These are phyloP conservation scores for Fratercula arctica DNA, from an alignment of 2,797 vertebrate genomes.

Conservation along the genomic window DNA sequence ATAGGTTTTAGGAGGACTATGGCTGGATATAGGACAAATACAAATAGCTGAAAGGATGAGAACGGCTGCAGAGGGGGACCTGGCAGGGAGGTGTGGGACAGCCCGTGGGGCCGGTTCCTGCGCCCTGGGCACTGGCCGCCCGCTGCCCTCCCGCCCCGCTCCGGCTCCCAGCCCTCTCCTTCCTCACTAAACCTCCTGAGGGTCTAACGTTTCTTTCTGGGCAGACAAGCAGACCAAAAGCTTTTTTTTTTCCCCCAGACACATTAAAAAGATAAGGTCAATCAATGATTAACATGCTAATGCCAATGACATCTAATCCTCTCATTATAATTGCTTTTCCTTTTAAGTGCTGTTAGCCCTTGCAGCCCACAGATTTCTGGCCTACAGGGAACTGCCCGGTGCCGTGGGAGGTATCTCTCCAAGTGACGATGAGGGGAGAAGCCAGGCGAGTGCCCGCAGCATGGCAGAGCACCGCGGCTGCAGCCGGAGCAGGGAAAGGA, in stretches of 20 bases:
- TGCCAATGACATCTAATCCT: not conserved
- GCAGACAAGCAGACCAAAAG: not conserved
- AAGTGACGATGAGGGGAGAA: not conserved
- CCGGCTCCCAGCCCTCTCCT: not conserved
- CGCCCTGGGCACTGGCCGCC: not conserved
- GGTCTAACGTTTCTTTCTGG: not conserved
- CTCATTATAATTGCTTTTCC: not conserved
- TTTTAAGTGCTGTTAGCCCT: not conserved
- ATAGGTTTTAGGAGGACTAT: rapidly evolving
- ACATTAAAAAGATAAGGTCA: not conserved
- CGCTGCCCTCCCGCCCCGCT: not conserved
- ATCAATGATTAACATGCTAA: not conserved
- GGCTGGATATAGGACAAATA: rapidly evolving
- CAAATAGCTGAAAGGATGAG: not conserved
- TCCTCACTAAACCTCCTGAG: not conserved
- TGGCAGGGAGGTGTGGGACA: not conserved
- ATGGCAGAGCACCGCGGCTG: rapidly evolving
- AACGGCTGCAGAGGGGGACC: not conserved
- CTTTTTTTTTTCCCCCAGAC: not conserved
- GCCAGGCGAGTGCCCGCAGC: rapidly evolving
- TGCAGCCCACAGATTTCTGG: not conserved
- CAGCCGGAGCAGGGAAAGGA: not conserved
- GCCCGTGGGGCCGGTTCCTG: rapidly evolving
- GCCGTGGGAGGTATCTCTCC: rapidly evolving
- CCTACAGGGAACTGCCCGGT: not conserved